Evolutionary conservation across 2,797 vertebrate genomes (phyloP), one percentile per base, ranked within the genome.

Genomic region (Poeciliopsis turneri): DNA sequence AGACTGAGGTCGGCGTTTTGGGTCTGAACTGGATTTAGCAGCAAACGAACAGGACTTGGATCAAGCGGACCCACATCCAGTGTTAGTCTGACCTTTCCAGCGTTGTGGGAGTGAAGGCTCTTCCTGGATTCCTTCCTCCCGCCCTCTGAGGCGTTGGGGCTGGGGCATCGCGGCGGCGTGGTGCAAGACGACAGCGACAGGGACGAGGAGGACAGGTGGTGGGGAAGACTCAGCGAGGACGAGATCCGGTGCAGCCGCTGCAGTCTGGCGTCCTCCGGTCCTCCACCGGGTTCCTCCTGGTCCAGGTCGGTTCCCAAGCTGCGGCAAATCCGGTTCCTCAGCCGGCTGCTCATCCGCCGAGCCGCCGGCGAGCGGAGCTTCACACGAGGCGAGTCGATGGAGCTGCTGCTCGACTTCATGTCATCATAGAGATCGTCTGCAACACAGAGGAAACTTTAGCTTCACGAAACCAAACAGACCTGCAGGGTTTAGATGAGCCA

Each of bases 261-360:
- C 36, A 91, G 91, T 2, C 94, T 84, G 0, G 94, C 88, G 0
- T 82, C 87, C 33, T 89, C 86, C 0, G 30, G 87, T 15, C 33
- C 80, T 13, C 64, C 72, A 5, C 46, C 49, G 0, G 5, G 72
- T 6, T 95, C 92, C 74, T 92, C 94, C 2, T 87, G 91, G 89
- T 96, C 94, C 7, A 96, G 86, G 82, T 95, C 88, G 0, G 93
- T 90, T 2, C 94, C 95, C 64, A 96, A 77, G 78, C 96, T 96
- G 73, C 90, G 92, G 71, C 93, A 96, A 93, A 95, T 90, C 47
- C 95, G 84, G 88, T 72, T 94, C 61, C 88, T 89, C 49, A 91
- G 47, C 0, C 49, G 85, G 43, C 86, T 86, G 82, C 89, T 90
- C 55, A 93, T 23, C 0, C 82, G 86, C 33, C 81, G 46, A 64